Conservation (phyloP, 2,888 invertebrate species). For the Tiliacea aurago region DNA sequence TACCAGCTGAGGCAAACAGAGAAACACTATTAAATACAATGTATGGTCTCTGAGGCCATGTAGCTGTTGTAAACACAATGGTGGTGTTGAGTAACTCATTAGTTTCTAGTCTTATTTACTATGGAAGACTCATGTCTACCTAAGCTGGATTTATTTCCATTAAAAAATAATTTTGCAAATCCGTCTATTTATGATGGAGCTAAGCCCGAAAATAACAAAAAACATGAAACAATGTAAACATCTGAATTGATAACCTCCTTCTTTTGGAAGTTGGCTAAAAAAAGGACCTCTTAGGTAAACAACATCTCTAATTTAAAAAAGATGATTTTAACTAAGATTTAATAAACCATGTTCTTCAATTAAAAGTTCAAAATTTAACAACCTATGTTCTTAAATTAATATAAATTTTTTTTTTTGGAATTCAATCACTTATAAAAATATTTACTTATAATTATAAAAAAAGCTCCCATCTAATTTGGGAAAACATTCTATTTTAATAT, state of each 20-base stretch:
- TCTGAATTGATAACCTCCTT: no score
- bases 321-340: neutral
- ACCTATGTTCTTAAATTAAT: neutral
- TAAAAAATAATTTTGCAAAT: no score
- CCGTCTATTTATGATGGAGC: no score
- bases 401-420: no score
- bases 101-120: neutral
- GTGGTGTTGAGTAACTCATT: neutral
- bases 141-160: neutral
- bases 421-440: no score
- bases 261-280: no score
- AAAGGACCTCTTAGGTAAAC: neutral
- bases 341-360: neutral
- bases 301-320: neutral
- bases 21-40: conserved; percentile 33
- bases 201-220: no score
- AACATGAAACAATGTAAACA: no score
- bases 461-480: neutral
- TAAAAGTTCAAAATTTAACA: neutral
- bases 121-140: neutral
- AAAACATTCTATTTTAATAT: neutral
- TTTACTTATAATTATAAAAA: neutral
- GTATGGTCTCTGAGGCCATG: conserved; percentile 24
- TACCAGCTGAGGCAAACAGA: conserved; percentile 47
- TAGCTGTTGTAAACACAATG: neutral